Evolutionary conservation across 1,140 invertebrate genomes (phyloP).

Genomic region (Triops cancriformis): DNA sequence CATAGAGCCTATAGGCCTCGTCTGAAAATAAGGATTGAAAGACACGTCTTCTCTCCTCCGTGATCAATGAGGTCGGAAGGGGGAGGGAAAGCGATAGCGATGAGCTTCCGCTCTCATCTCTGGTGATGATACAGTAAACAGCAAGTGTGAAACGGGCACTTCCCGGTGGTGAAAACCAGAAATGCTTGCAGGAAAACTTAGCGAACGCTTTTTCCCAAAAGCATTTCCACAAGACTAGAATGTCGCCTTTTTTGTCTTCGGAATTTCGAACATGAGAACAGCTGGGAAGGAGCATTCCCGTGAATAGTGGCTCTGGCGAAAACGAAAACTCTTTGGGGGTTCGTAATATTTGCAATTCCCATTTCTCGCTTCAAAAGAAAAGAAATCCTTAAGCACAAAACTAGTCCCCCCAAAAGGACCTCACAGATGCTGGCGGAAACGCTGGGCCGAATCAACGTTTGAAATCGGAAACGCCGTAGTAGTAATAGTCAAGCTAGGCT

Average conservation of each 20-base stretch:
- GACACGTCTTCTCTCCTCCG: neutral
- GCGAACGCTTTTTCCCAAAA: neutral
- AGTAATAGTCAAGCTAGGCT: neutral
- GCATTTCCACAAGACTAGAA: no score
- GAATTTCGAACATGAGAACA: conserved; percentile 2
- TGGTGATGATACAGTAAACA: neutral
- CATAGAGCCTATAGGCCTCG: neutral
- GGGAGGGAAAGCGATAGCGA: neutral
- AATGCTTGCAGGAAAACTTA: neutral
- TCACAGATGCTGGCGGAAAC: neutral
- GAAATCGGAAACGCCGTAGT: conserved; percentile 1
- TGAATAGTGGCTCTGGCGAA: neutral
- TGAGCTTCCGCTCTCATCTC: neutral
- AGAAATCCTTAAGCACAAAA: neutral
- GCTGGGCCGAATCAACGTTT: neutral
- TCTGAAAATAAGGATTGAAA: neutral
- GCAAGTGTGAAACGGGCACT: neutral
- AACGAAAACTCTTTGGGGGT: neutral
- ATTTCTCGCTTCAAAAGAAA: neutral
- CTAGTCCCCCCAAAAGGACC: neutral
- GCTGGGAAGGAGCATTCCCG: neutral
- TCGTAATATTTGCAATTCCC: neutral
- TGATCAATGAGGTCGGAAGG: conserved; percentile 12
- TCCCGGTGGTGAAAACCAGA: neutral
- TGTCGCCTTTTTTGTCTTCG: neutral